A percentile compares a stretch with the other conserved stretches of the same genome.
Evolutionary conservation across 2,113 vertebrate species (phyloP).

Genomic region (Trogon surrucura): DNA sequence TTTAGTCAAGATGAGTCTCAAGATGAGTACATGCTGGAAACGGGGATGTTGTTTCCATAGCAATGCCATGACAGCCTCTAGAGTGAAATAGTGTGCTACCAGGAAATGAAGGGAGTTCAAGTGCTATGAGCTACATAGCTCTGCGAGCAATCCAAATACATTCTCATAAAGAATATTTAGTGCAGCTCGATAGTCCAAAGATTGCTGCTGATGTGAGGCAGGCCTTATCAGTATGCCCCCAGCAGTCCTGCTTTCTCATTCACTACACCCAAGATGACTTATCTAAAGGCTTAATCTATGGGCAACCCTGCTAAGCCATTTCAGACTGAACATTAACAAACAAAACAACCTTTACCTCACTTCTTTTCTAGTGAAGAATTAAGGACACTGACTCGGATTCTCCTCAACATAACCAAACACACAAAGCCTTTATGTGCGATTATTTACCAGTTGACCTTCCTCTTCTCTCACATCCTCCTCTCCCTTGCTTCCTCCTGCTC

Average conservation of each 20-base stretch:
- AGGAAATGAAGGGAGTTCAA: conserved; percentile 65
- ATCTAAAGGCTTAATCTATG: conserved; percentile 15
- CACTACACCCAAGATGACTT: conserved; percentile 10
- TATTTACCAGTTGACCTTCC: conserved; percentile 16
- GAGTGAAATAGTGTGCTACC: conserved; percentile 48
- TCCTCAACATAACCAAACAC: background rate
- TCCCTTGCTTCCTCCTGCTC: background rate
- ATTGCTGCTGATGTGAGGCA: conserved; percentile 35
- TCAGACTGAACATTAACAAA: conserved; percentile 28
- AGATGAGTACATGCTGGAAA: conserved; percentile 39
- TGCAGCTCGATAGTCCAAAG: conserved; percentile 37
- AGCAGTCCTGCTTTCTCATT: conserved; percentile 31
- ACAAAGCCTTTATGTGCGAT: background rate
- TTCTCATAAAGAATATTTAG: conserved; percentile 67
- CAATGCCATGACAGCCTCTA: conserved; percentile 49
- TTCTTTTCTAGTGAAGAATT: conserved; percentile 6
- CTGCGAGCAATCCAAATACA: conserved; percentile 50
- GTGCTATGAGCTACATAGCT: conserved; percentile 34
- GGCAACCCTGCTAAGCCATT: background rate
- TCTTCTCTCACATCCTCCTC: background rate
- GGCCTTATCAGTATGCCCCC: conserved; percentile 44
- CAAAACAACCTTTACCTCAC: background rate
- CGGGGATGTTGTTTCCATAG: conserved; percentile 61
- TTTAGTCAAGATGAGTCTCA: conserved; percentile 54
- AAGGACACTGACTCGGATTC: background rate